Base-by-base conservation (phyloP, 2,888 invertebrate genomes). In the Neoitamus cyanurus region DNA sequence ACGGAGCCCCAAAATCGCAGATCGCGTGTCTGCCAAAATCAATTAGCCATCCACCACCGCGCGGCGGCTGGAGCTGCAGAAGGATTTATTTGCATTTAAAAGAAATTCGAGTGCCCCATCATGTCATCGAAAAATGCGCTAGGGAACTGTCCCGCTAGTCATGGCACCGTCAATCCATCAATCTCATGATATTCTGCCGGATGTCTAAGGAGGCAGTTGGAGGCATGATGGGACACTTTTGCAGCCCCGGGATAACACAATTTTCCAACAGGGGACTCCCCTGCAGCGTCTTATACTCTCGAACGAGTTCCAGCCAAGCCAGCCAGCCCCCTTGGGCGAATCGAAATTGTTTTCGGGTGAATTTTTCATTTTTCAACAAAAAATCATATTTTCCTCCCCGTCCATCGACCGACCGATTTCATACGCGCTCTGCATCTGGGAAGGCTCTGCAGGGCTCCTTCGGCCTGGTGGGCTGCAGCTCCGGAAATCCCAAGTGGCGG, bases 401-500 rank as follows among this genome's bases (percentile, higher is more conserved):
- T 11, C 25, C 9, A 58, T 6, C 15, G 9, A 37, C 20, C 9
- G 36, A 0, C 58, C 58, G 20, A 58, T 20, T 58, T 2, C 20
- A 58, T n/a, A 58, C 2, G 1, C 20, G 20, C 58, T 1, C 48
- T 20, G 20, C 58, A 20, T 58, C 58, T 58, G 58, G 58, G 58
- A 58, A 58, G 58, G 25, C 58, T 25, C 58, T 58, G 58, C 58
- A 58, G 58, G 58, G 58, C 58, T 31, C 42, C 42, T 13, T 3
- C 42, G 42, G 42, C 68, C 31, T n/a, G 34, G 68, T 34, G 80
- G 80, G 42, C 42, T 42, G 58, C 58, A 58, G 42, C 42, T 15
- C 82, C 82, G 82, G 82, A 82, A 82, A 83, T 83, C 83, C 83
- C 83, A 83, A 83, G 83, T 83, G 83, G 72, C 72, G 72, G 83